These are phyloP conservation scores for Callorhinus ursinus DNA, from an alignment of 2,113 vertebrate species.

Conservation along the genomic window DNA sequence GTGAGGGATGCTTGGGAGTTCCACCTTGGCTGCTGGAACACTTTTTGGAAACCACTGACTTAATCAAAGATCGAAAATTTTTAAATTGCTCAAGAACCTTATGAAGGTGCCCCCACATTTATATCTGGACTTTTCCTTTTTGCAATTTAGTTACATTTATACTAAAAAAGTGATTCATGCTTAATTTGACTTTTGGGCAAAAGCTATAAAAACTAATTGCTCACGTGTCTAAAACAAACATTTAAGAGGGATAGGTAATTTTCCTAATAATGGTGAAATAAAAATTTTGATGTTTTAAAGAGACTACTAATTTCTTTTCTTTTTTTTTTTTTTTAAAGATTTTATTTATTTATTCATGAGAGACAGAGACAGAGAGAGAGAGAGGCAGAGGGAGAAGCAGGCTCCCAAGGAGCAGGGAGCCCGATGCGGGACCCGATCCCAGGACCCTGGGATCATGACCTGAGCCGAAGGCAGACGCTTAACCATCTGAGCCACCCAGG, in stretches of 20 bases:
- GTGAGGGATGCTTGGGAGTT: background rate
- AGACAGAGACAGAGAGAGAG: too few species aligned
- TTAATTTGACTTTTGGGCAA: slow-evolving; percentile 36
- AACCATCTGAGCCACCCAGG: too few species aligned
- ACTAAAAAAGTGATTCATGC: slow-evolving; percentile 23
- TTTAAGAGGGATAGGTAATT: background rate
- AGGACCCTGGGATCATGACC: too few species aligned
- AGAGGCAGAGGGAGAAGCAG: too few species aligned
- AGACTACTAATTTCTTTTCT: background rate
- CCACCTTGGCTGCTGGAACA: background rate
- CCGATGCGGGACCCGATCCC: too few species aligned
- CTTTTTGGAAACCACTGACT: background rate
- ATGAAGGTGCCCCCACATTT: background rate
- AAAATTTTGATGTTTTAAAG: slow-evolving; percentile 1
- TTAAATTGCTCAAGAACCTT: background rate
- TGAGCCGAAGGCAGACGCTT: too few species aligned
- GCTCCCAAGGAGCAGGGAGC: too few species aligned
- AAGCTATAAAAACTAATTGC: slow-evolving; percentile 13
- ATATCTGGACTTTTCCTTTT: background rate
- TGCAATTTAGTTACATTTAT: slow-evolving; percentile 14
- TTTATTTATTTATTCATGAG: too few species aligned
- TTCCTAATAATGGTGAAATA: slow-evolving; percentile 13
- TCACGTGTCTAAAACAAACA: slow-evolving; percentile 24
- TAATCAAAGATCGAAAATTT: slow-evolving; percentile 19
- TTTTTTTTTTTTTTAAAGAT: too few species aligned